These are phyloP conservation scores for Ceratina japonica DNA, from an alignment of 1,140 invertebrate species.

Conservation along the genomic window DNA sequence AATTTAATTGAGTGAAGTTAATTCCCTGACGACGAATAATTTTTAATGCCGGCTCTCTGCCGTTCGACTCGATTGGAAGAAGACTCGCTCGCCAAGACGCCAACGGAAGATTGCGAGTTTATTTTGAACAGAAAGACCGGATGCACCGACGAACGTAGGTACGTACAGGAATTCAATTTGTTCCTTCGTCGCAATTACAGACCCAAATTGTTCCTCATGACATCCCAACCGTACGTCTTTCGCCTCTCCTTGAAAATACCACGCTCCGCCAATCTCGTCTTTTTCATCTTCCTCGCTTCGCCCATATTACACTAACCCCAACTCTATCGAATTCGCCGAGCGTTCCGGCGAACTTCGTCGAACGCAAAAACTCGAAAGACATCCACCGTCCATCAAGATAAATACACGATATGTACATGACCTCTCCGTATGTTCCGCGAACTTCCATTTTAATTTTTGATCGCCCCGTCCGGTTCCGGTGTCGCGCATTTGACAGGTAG, in stretches of 20 bases:
- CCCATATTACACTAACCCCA: background rate
- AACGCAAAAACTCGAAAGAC: slow-evolving; percentile 13
- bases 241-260: slow-evolving; percentile 36
- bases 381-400: background rate
- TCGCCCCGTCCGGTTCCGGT: background rate
- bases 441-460: background rate
- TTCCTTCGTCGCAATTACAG: slow-evolving; percentile 46
- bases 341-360: background rate
- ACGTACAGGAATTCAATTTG: slow-evolving; percentile 48
- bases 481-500: background rate
- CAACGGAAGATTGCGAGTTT: slow-evolving; percentile 10
- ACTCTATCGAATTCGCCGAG: background rate
- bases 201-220: slow-evolving; percentile 44
- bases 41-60: slow-evolving; percentile 14
- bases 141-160: slow-evolving; percentile 8
- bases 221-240: slow-evolving; percentile 34
- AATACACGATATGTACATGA: too few relatives aligned
- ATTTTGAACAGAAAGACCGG: slow-evolving; percentile 2
- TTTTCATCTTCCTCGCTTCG: background rate
- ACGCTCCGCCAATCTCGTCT: slow-evolving; percentile 2
- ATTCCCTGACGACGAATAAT: slow-evolving; percentile 4
- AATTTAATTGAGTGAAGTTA: slow-evolving; percentile 4
- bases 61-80: background rate
- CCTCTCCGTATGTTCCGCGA: background rate
- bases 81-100: too few relatives aligned